These are phyloP conservation scores for Smutsia temminckii DNA, from an alignment of 2,797 vertebrate genomes.

Conservation along the genomic window DNA sequence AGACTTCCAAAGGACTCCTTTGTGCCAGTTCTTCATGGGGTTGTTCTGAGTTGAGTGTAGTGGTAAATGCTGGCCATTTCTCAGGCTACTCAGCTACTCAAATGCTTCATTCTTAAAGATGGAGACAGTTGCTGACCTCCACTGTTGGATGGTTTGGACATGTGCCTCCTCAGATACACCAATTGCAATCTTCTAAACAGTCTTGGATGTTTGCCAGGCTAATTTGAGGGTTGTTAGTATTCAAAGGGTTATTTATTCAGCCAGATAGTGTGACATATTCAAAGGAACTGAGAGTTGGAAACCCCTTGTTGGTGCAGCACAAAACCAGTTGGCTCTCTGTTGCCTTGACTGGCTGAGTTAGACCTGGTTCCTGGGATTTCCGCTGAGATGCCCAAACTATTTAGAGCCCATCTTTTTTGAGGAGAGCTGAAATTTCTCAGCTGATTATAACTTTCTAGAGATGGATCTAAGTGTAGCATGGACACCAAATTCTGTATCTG, in stretches of 20 bases:
- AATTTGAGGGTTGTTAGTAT: not conserved
- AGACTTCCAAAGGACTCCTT: not conserved
- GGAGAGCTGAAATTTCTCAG: not conserved
- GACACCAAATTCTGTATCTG: not conserved
- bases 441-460: slow-evolving; percentile 31
- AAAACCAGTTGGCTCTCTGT: not conserved
- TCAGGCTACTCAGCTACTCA: not conserved
- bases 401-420: slow-evolving; percentile 5
- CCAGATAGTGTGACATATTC: not conserved
- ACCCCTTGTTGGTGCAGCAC: not conserved
- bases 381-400: not conserved
- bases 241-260: not conserved
- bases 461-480: not conserved
- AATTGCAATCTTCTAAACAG: slow-evolving; percentile 12
- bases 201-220: not conserved
- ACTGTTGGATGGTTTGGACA: slow-evolving; percentile 24
- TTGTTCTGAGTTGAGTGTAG: not conserved
- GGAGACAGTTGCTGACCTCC: not conserved
- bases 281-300: not conserved
- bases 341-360: not conserved
- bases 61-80: not conserved
- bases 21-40: not conserved
- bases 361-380: not conserved
- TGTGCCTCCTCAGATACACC: not conserved
- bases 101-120: slow-evolving; percentile 30